phyloP scores from a whole-genome alignment of 2,888 invertebrate species.

The Callyntrura sp. region DNA sequence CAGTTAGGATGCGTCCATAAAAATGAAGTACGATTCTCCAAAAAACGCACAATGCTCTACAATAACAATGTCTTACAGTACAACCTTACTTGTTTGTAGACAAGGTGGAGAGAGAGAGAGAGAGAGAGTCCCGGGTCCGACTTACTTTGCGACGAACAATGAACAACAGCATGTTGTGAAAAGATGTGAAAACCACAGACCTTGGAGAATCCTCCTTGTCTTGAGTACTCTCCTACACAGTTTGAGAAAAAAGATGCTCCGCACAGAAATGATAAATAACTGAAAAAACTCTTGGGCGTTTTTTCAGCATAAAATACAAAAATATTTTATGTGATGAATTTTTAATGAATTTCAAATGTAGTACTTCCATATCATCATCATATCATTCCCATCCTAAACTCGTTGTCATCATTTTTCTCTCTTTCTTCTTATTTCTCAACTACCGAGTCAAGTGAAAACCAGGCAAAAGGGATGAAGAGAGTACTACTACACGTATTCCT shows the following conservation, averaged over 20 bases:
- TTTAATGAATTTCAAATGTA: conserved; percentile 75
- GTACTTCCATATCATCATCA: conserved; percentile 52
- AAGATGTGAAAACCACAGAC: conserved; percentile 56
- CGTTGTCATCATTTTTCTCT: background rate
- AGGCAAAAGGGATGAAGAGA: background rate
- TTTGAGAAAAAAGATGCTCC: conserved; percentile 26
- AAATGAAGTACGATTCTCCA: background rate
- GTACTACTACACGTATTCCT: conserved; percentile 35
- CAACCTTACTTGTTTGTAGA: too few species aligned
- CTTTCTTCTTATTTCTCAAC: background rate
- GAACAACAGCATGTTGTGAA: background rate
- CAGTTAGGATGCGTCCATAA: background rate
- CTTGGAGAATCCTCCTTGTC: conserved; percentile 55
- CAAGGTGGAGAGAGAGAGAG: too few species aligned
- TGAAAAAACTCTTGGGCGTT: conserved; percentile 69
- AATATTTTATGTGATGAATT: conserved; percentile 69
- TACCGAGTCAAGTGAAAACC: conserved; percentile 49
- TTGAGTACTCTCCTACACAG: conserved; percentile 26
- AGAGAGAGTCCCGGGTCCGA: too few species aligned
- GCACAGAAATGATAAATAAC: conserved; percentile 62
- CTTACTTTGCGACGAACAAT: background rate
- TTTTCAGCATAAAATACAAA: conserved; percentile 49
- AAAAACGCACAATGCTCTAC: background rate
- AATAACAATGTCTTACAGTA: background rate
- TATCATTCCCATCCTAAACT: conserved; percentile 49